Base-by-base conservation (phyloP, 2,888 invertebrate species). In the Ditula angustiorana region DNA sequence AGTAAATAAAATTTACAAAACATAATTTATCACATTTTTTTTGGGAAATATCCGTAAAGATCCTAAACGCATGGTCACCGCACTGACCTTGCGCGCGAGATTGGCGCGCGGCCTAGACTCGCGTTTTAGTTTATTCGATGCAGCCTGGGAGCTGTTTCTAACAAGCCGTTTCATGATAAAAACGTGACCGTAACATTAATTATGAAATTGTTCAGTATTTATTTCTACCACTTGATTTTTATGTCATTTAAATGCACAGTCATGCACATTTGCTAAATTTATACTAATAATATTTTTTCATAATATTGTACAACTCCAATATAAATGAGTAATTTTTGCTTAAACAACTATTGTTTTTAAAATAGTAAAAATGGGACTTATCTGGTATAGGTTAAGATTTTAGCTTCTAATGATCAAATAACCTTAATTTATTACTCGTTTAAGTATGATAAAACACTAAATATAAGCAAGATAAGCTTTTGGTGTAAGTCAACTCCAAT, bases 91-190 rank as follows among this genome's bases (percentile, higher is more conserved):
- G 73, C 71, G 61, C 63, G 61, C 67, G 66, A 69, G 65, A 67
- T 67, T 67, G 66, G 61, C 65, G 71, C 75, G 76, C 75, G 80
- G 82, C 86, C 84, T 85, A 85, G 83, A 80, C 82, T 78, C 56
- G 65, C 73, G 73, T 73, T 72, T 73, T 74, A 73, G 75, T 75
- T 73, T 76, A 75, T 79, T 77, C 74, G 80, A 79, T 74, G 77
- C 72, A 68, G 62, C 49, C 62, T 70, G 69, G 62, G 63, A 44
- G 72, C 71, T 71, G 73, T 71, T 73, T 56, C 61, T 56, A 35
- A 50, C 61, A 41, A 56, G 11, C 26, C 60, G 16, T n/a, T n/a
- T n/a, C n/a, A 41, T 28, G 2, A 35, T 28, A 49, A 56, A 62
- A 62, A 56, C 62, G 56, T 55, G 33, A 41, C 37, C 28, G 30